Conservation (phyloP, 2,113 vertebrate genomes). For the Psittacara wagleri region DNA sequence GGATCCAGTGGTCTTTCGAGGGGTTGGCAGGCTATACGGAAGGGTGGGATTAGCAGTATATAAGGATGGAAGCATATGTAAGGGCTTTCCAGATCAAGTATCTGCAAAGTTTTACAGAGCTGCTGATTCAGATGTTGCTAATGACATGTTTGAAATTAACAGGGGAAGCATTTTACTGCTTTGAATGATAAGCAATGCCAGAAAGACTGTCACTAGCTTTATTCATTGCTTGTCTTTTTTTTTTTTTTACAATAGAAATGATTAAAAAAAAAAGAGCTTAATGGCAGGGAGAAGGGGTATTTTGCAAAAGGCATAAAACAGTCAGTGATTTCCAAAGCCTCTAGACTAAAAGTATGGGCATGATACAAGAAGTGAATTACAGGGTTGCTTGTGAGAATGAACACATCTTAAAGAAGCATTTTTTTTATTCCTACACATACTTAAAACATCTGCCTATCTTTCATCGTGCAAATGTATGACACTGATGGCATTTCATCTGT, state of each 20-base stretch:
- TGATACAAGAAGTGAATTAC: not conserved
- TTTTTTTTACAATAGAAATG: not conserved
- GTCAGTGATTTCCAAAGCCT: not conserved
- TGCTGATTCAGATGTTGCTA: not conserved
- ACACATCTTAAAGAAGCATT: accelerated
- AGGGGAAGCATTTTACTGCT: not conserved
- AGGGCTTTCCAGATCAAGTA: not conserved
- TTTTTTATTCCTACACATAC: not conserved
- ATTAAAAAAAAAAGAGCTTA: not conserved
- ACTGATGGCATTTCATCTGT: not conserved
- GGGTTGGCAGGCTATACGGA: not conserved
- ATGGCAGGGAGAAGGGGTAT: not conserved
- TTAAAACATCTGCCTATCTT: not conserved
- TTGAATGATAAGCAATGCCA: not conserved
- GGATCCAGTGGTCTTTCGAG: not conserved
- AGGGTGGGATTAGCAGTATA: not conserved
- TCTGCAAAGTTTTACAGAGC: not conserved
- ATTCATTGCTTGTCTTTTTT: not conserved
- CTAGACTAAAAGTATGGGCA: not conserved
- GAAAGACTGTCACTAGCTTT: not conserved
- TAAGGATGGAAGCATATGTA: not conserved
- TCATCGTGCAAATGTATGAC: not conserved
- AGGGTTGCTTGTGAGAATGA: not conserved
- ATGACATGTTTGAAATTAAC: not conserved
- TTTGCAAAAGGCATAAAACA: not conserved